These are phyloP conservation scores for Platygyra sinensis DNA, from an alignment of 64 coral and sea anemone genomes.

Conservation along the genomic window DNA sequence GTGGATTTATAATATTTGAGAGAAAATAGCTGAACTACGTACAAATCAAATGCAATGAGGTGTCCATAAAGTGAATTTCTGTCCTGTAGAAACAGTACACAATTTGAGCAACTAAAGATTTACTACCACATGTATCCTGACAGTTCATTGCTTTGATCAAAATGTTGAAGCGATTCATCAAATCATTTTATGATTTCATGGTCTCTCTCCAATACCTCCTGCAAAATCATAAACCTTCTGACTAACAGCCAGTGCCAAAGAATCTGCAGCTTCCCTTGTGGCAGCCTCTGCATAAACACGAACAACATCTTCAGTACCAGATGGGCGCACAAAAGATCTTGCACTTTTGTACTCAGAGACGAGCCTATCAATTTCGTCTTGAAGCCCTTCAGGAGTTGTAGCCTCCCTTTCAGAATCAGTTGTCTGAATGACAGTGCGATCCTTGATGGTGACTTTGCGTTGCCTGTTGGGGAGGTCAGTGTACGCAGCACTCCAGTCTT, in stretches of 20 bases:
- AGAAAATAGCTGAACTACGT: too few relatives aligned
- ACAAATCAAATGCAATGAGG: too few relatives aligned
- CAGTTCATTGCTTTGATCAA: too few relatives aligned
- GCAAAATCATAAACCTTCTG: conserved; percentile 89
- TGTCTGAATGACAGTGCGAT: conserved; percentile 90
- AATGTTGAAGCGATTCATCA: too few relatives aligned
- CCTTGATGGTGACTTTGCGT: conserved; percentile 82
- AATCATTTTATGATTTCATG: not conserved
- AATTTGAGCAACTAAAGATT: too few relatives aligned
- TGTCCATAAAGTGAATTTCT: too few relatives aligned
- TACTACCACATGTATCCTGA: too few relatives aligned
- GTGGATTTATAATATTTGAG: too few relatives aligned
- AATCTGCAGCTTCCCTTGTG: conserved; percentile 75
- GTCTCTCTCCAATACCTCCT: conserved; percentile 90
- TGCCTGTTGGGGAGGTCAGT: conserved; percentile 87
- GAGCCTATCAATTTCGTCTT: conserved; percentile 82
- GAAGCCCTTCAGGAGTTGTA: conserved; percentile 71
- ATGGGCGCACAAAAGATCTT: conserved; percentile 95
- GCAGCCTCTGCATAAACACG: conserved; percentile 97
- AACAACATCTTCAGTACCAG: conserved; percentile 96
- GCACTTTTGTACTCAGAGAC: conserved; percentile 61
- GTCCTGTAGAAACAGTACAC: too few relatives aligned
- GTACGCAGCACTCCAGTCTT: conserved; percentile 76
- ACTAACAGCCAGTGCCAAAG: conserved; percentile 77
- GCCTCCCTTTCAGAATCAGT: conserved; percentile 84